phyloP scores from a whole-genome alignment of 2,888 invertebrate genomes.

The Himalopsyche kuldschensis region DNA sequence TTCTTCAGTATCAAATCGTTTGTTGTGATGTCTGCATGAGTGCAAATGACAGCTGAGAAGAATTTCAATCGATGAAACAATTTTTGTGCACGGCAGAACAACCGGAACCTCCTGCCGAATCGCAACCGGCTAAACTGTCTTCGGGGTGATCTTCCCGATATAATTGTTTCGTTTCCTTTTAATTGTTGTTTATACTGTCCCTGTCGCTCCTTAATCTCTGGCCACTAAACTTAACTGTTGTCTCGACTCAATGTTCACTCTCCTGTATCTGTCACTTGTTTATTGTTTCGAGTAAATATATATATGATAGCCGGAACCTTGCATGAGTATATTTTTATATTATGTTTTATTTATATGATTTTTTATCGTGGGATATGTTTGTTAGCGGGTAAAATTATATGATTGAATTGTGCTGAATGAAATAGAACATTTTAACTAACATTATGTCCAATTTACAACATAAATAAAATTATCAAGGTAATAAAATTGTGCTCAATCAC shows the following conservation, averaged over 20 bases:
- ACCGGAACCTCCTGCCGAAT: background rate
- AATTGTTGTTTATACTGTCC: constrained; percentile 24
- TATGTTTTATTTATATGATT: constrained; percentile 16
- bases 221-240: constrained; percentile 32
- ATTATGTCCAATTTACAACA: background rate
- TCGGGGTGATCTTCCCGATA: background rate
- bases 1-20: constrained; percentile 3
- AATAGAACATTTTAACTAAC: constrained; percentile 6
- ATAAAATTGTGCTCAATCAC: too few relatives aligned
- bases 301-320: constrained; percentile 16
- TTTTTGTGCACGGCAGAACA: background rate
- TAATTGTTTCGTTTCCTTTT: constrained; percentile 18
- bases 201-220: constrained; percentile 28
- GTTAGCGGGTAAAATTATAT: constrained; percentile 28
- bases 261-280: constrained; percentile 31
- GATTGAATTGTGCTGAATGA: constrained; percentile 35
- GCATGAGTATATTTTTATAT: constrained; percentile 15
- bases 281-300: constrained; percentile 10
- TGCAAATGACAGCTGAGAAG: background rate
- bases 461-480: background rate
- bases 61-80: background rate
- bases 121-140: background rate
- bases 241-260: constrained; percentile 36
- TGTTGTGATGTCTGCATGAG: constrained; percentile 20
- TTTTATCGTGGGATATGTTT: constrained; percentile 30